A percentile compares a stretch with the other conserved stretches of the same genome.
These are phyloP conservation scores for Lissonota sp. DNA, from an alignment of 2,888 invertebrate genomes.

Conservation along the genomic window DNA sequence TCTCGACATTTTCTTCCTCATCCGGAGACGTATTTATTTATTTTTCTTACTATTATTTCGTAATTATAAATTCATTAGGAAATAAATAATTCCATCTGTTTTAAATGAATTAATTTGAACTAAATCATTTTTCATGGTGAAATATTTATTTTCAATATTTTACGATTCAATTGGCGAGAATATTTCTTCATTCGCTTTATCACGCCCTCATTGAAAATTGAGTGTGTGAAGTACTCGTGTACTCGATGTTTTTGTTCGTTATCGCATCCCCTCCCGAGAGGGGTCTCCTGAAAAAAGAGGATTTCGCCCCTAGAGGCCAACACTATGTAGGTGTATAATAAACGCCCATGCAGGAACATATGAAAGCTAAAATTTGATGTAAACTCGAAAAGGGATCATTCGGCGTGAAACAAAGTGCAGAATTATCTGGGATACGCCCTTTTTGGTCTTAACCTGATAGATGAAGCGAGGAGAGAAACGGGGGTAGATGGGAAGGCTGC, in stretches of 20 bases:
- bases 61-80: too few species aligned
- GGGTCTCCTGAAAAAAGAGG: not conserved
- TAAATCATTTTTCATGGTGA: too few species aligned
- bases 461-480: constrained; percentile 12
- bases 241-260: constrained; percentile 5
- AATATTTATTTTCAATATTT: too few species aligned
- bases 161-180: too few species aligned
- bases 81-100: too few species aligned
- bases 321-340: not conserved
- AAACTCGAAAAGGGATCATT: too few species aligned
- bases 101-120: too few species aligned
- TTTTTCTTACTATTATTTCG: not conserved
- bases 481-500: constrained; percentile 33
- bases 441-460: not conserved
- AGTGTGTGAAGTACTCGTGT: constrained; percentile 22
- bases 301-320: not conserved
- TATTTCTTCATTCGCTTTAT: too few species aligned
- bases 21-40: not conserved
- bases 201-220: constrained; percentile 15
- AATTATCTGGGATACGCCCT: not conserved
- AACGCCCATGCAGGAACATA: not conserved
- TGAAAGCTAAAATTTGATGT: not conserved
- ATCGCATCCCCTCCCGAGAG: too few species aligned
- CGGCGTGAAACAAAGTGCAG: too few species aligned
- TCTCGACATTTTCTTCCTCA: too few species aligned